phyloP scores from a whole-genome alignment of 2,797 vertebrate genomes.

The Ceryle rudis region DNA sequence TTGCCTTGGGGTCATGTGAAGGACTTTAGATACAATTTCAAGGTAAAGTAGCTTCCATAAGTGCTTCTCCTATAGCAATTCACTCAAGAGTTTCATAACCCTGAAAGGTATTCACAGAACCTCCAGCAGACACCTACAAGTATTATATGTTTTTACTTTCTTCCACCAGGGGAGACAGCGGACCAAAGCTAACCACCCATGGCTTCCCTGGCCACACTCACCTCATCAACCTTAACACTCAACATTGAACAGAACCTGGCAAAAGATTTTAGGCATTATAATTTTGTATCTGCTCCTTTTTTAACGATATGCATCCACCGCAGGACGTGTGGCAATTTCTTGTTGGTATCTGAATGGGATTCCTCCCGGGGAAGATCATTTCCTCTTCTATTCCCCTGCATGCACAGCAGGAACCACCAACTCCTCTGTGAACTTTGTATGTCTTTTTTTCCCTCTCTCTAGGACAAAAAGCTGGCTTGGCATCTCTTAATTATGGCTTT shows the following conservation, averaged over 20 bases:
- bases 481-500: not conserved
- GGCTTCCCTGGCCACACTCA: not conserved
- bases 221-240: not conserved
- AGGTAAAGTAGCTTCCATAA: not conserved
- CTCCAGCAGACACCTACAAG: not conserved
- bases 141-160: not conserved
- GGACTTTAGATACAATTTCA: not conserved
- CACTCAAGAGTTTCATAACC: not conserved
- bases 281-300: not conserved
- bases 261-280: not conserved
- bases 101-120: not conserved
- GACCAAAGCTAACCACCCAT: not conserved
- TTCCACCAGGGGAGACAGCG: not conserved
- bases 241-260: not conserved
- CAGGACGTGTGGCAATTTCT: not conserved
- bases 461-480: conserved; percentile 9
- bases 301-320: not conserved
- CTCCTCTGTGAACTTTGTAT: not conserved
- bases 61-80: not conserved
- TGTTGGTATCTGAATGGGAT: not conserved
- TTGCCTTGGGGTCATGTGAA: not conserved
- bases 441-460: not conserved
- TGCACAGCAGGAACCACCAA: rapidly evolving
- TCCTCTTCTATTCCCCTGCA: not conserved
- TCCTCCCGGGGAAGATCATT: not conserved